phyloP scores from a whole-genome alignment of 2,888 invertebrate genomes.

The Synanthedon tipuliformis region DNA sequence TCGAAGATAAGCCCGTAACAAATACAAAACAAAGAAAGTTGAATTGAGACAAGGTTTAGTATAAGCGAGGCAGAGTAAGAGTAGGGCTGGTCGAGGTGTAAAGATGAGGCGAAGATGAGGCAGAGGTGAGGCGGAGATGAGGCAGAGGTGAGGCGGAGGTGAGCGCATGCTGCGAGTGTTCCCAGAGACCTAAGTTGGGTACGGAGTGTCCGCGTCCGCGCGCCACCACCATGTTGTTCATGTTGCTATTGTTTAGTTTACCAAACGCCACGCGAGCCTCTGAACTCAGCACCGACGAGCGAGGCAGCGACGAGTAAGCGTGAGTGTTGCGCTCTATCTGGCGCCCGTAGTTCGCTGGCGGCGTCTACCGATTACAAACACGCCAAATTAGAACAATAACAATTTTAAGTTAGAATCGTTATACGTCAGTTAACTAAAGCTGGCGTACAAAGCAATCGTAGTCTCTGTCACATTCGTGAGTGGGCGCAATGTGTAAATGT shows the following conservation, averaged over 20 bases:
- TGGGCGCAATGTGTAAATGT: no score
- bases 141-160: conserved; percentile 2
- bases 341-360: conserved; percentile 79
- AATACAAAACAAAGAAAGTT: no score
- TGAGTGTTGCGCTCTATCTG: conserved; percentile 77
- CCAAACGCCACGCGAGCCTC: conserved; percentile 81
- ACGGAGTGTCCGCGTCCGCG: conserved; percentile 83
- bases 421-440: no score
- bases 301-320: conserved; percentile 82
- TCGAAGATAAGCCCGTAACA: no score
- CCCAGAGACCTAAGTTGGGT: conserved; percentile 86
- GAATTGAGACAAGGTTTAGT: no score
- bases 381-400: no score
- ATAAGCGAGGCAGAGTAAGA: not conserved
- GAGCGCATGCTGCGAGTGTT: conserved; percentile 13
- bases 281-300: conserved; percentile 70
- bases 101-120: not conserved
- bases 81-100: not conserved
- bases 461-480: no score
- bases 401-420: no score
- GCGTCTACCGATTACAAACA: conserved; percentile 67
- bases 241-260: conserved; percentile 48
- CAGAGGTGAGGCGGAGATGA: not conserved
- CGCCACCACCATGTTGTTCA: conserved; percentile 49
- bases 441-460: no score